Conservation (phyloP, 2,113 vertebrate genomes). For the Cephalopholis sonnerati region DNA sequence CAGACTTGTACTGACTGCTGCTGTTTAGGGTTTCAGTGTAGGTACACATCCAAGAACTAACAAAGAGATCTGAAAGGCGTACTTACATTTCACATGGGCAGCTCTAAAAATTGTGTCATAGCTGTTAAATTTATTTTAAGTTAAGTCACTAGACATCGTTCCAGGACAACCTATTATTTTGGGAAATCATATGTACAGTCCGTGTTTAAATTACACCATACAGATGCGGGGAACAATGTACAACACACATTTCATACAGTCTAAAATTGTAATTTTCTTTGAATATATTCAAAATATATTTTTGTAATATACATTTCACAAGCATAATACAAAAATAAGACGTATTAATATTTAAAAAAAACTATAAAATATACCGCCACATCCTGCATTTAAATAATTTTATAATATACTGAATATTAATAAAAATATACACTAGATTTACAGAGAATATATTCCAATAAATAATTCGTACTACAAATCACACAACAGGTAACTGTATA, state of each 20-base stretch:
- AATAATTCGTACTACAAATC: not conserved
- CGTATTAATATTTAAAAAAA: not conserved
- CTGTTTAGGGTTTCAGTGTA: slow-evolving; percentile 23
- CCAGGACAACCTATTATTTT: not conserved
- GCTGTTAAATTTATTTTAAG: not conserved
- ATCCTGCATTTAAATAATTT: not conserved
- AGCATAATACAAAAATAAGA: not conserved
- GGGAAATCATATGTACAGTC: not conserved
- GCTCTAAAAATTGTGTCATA: not conserved
- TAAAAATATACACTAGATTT: not conserved
- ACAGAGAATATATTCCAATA: not conserved
- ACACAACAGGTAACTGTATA: not conserved
- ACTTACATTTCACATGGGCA: not conserved
- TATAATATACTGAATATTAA: not conserved
- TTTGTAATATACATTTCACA: not conserved
- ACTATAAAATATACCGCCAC: not conserved
- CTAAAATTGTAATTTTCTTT: not conserved
- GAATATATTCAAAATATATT: not conserved
- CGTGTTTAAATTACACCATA: not conserved
- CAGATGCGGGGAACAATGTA: not conserved
- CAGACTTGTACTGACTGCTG: slow-evolving; percentile 20
- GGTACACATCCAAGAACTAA: not conserved
- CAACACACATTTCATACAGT: not conserved
- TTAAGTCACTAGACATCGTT: not conserved
- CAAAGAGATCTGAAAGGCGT: not conserved